Evolutionary conservation across 2,888 invertebrate genomes (phyloP).

Genomic region (Rotaria magnacalcarata): DNA sequence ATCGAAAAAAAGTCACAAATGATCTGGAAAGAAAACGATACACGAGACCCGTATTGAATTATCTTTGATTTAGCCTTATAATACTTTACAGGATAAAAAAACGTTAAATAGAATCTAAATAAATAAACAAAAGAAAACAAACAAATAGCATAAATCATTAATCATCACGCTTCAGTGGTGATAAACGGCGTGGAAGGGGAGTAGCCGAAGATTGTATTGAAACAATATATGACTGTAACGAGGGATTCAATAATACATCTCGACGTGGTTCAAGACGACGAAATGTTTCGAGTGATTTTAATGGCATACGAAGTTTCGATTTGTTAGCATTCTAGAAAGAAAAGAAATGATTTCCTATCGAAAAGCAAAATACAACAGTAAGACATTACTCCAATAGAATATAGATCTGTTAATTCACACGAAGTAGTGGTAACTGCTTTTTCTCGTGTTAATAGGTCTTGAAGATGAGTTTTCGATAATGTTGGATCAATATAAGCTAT

Average conservation of each 20-base stretch:
- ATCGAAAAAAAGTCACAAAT: neutral
- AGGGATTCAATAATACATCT: neutral
- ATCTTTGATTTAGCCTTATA: neutral
- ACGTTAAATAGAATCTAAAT: neutral
- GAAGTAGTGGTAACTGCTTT: neutral
- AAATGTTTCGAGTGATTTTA: neutral
- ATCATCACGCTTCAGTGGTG: neutral
- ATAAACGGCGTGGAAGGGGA: neutral
- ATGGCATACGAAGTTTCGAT: neutral
- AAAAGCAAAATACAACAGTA: neutral
- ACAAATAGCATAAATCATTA: neutral
- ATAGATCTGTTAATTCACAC: neutral
- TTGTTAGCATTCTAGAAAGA: neutral
- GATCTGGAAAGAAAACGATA: neutral
- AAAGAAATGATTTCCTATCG: neutral
- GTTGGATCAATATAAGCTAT: neutral
- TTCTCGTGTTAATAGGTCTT: neutral
- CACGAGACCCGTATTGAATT: too few relatives aligned
- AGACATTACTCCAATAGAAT: neutral
- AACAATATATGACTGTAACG: neutral
- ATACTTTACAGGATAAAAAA: neutral
- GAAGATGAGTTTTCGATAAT: neutral
- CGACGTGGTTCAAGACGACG: neutral
- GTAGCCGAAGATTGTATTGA: neutral
- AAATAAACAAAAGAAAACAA: neutral